Evolutionary conservation across 2,888 invertebrate genomes (phyloP).

Genomic region (Dryadula phaetusa): DNA sequence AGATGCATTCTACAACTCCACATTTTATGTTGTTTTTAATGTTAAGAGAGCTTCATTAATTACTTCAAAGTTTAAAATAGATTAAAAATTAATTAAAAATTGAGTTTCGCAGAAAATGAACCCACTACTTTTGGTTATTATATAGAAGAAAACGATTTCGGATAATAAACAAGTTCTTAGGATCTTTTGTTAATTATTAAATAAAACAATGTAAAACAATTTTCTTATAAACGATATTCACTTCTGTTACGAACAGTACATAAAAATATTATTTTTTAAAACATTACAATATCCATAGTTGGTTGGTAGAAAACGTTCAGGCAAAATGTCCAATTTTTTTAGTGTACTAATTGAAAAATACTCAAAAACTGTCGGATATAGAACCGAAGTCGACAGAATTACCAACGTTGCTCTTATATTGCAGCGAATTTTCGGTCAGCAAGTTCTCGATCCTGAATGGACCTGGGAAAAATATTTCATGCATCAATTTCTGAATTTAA

Average conservation of each 20-base stretch:
- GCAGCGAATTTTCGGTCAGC: conserved; percentile 62
- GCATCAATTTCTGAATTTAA: conserved; percentile 52
- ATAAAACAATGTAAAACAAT: too few species aligned
- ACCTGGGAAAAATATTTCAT: conserved; percentile 54
- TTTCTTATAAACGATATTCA: background rate
- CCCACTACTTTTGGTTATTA: too few species aligned
- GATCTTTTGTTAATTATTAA: too few species aligned
- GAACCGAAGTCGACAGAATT: conserved; percentile 59
- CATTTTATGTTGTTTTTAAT: too few species aligned
- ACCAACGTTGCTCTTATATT: conserved; percentile 52
- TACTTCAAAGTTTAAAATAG: too few species aligned
- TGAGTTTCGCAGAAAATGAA: too few species aligned
- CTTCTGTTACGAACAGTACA: conserved; percentile 27
- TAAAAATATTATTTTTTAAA: conserved; percentile 11
- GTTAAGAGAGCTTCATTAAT: too few species aligned
- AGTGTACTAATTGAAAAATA: conserved; percentile 48
- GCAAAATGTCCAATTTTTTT: conserved; percentile 39
- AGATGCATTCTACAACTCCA: too few species aligned
- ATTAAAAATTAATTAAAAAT: too few species aligned
- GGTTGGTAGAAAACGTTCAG: conserved; percentile 16
- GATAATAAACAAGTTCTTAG: too few species aligned
- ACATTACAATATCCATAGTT: conserved; percentile 24
- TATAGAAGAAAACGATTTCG: too few species aligned
- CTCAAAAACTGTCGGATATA: conserved; percentile 58
- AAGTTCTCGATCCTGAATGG: conserved; percentile 67